These are phyloP conservation scores for Microctonus brassicae DNA, from an alignment of 2,888 invertebrate genomes.

Conservation along the genomic window DNA sequence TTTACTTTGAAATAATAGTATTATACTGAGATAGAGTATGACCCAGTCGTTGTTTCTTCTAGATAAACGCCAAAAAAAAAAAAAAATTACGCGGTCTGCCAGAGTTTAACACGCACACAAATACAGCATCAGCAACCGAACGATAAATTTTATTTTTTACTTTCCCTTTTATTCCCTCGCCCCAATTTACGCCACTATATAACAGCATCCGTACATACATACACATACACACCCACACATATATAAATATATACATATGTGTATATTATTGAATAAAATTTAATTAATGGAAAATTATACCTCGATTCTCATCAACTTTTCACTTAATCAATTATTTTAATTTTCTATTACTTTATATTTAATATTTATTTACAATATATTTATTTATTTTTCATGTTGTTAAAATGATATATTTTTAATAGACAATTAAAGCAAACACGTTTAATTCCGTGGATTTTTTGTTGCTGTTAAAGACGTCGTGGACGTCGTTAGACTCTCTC, in stretches of 20 bases:
- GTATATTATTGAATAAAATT: too few relatives aligned
- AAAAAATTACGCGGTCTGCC: neutral
- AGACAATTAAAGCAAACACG: neutral
- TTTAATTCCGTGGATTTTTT: neutral
- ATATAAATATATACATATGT: too few relatives aligned
- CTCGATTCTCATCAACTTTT: too few relatives aligned
- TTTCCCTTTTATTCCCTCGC: neutral
- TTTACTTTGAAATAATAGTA: neutral
- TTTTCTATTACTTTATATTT: too few relatives aligned
- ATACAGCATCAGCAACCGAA: neutral
- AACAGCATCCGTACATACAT: too few relatives aligned
- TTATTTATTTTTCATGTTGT: too few relatives aligned
- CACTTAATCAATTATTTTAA: too few relatives aligned
- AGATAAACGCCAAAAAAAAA: neutral
- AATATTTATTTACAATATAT: too few relatives aligned
- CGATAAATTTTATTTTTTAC: neutral
- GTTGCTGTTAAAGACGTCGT: neutral
- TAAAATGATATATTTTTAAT: too few relatives aligned
- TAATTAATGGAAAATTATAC: too few relatives aligned
- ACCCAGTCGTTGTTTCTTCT: neutral
- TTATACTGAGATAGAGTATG: neutral
- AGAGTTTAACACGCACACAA: neutral
- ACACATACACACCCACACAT: neutral
- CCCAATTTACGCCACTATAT: neutral
- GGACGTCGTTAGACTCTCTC: conserved; percentile 25